These are phyloP conservation scores for Lathronympha strigana DNA, from an alignment of 2,888 invertebrate genomes.

Conservation along the genomic window DNA sequence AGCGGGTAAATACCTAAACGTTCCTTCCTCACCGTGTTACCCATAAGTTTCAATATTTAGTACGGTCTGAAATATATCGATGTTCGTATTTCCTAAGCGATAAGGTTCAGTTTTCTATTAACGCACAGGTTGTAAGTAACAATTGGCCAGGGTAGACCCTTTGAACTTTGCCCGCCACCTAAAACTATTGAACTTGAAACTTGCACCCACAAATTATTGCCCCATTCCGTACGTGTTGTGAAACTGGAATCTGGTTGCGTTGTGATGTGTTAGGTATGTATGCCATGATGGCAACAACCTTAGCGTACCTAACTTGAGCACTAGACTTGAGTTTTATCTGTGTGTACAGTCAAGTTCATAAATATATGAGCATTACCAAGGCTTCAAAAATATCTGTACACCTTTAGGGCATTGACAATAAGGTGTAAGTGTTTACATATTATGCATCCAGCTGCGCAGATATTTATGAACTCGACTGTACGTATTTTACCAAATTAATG, in stretches of 20 bases:
- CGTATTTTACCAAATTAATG: too few relatives aligned
- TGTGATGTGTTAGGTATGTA: conserved; percentile 10
- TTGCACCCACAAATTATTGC: conserved; percentile 40
- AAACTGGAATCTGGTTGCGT: conserved; percentile 33
- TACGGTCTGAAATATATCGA: conserved; percentile 21
- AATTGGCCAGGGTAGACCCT: conserved; percentile 38
- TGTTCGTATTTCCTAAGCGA: conserved; percentile 27
- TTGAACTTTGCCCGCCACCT: conserved; percentile 43
- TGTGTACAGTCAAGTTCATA: too few relatives aligned
- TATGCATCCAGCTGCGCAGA: too few relatives aligned
- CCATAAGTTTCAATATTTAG: conserved; percentile 36
- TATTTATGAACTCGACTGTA: too few relatives aligned
- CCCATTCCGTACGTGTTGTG: conserved; percentile 34
- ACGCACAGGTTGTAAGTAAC: conserved; percentile 33
- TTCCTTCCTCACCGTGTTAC: conserved; percentile 23
- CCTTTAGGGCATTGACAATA: too few relatives aligned
- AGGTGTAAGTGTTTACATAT: too few relatives aligned
- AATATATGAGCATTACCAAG: too few relatives aligned
- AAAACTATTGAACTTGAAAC: conserved; percentile 45
- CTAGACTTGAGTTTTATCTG: too few relatives aligned
- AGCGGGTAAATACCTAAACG: conserved; percentile 27
- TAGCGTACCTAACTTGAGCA: too few relatives aligned
- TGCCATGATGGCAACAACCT: too few relatives aligned
- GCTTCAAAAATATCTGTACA: too few relatives aligned
- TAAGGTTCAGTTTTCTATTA: conserved; percentile 35